A percentile compares a stretch with the other conserved stretches of the same genome.
Evolutionary conservation across 2,797 vertebrate genomes (phyloP).

Genomic region (Poeciliopsis turneri): DNA sequence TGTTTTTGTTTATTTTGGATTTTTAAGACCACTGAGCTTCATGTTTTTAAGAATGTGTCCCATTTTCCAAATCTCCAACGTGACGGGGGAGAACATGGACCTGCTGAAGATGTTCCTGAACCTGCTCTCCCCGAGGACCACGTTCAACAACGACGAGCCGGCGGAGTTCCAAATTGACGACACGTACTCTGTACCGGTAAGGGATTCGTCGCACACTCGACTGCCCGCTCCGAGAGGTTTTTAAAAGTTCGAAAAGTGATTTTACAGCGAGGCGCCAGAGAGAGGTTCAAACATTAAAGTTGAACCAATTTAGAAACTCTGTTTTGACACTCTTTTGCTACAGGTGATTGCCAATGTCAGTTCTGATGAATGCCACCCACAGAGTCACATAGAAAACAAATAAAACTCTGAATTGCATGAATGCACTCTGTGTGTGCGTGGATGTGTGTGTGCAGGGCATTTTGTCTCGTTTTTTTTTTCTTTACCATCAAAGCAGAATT

Average conservation of each 20-base stretch:
- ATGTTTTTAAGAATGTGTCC: slow-evolving; percentile 88
- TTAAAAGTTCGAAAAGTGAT: neutral
- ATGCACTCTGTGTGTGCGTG: neutral
- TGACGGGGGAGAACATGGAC: slow-evolving; percentile 95
- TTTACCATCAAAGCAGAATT: slow-evolving; percentile 1
- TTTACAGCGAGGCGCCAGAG: neutral
- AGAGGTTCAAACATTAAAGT: slow-evolving; percentile 10
- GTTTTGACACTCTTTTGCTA: neutral
- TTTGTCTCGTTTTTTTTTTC: neutral
- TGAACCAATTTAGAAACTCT: slow-evolving; percentile 6
- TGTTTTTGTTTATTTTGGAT: no score
- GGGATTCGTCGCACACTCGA: neutral
- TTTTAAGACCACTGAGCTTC: neutral
- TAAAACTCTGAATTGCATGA: slow-evolving; percentile 4
- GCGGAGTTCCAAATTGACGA: slow-evolving; percentile 99
- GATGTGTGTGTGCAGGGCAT: neutral
- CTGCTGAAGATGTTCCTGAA: slow-evolving; percentile 98
- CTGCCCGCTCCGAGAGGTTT: neutral
- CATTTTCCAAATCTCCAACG: slow-evolving; percentile 98
- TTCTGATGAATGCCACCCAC: neutral
- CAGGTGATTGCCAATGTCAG: neutral
- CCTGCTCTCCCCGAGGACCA: slow-evolving; percentile 92
- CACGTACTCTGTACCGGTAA: slow-evolving; percentile 96
- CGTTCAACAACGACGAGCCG: slow-evolving; percentile 92
- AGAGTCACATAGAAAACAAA: neutral